phyloP scores from a whole-genome alignment of 2,888 invertebrate genomes.

The Caenorhabditis sp. region DNA sequence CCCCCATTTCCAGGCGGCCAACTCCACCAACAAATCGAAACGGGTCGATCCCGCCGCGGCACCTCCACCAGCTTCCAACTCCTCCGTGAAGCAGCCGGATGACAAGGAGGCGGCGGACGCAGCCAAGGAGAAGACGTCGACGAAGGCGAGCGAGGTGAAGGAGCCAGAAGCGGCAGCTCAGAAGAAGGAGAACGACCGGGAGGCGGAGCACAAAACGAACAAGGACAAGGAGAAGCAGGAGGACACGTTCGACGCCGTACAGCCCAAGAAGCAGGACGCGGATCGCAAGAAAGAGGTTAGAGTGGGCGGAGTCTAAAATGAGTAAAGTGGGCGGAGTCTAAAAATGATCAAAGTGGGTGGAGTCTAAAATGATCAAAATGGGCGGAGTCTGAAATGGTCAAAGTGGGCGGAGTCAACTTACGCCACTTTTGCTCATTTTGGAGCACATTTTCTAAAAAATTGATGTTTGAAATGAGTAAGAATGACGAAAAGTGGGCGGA shows the following conservation, averaged over 20 bases:
- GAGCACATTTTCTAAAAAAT: no score
- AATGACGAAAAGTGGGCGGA: no score
- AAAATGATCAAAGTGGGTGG: no score
- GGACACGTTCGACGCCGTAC: slow-evolving; percentile 28
- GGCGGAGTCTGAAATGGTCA: no score
- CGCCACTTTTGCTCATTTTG: no score
- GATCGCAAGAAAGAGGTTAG: slow-evolving; percentile 39
- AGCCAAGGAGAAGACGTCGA: slow-evolving; percentile 6
- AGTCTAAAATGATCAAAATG: no score
- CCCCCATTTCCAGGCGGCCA: not conserved
- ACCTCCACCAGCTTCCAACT: not conserved
- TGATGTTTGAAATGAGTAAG: no score
- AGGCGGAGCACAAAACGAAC: not conserved
- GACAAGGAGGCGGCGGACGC: slow-evolving; percentile 8
- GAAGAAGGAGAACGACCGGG: slow-evolving; percentile 14
- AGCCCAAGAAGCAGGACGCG: slow-evolving; percentile 36
- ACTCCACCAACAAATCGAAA: not conserved
- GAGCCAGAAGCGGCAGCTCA: slow-evolving; percentile 23
- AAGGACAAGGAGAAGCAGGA: slow-evolving; percentile 36
- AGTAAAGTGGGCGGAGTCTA: no score
- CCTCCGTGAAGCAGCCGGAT: slow-evolving; percentile 4
- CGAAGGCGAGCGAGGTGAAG: slow-evolving; percentile 17
- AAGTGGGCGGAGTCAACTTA: no score
- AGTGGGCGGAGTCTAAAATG: no score
- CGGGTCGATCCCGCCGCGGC: not conserved